A percentile compares a stretch with the other conserved stretches of the same genome.
phyloP scores from a whole-genome alignment of 2,888 invertebrate genomes.

The Adineta ricciae region DNA sequence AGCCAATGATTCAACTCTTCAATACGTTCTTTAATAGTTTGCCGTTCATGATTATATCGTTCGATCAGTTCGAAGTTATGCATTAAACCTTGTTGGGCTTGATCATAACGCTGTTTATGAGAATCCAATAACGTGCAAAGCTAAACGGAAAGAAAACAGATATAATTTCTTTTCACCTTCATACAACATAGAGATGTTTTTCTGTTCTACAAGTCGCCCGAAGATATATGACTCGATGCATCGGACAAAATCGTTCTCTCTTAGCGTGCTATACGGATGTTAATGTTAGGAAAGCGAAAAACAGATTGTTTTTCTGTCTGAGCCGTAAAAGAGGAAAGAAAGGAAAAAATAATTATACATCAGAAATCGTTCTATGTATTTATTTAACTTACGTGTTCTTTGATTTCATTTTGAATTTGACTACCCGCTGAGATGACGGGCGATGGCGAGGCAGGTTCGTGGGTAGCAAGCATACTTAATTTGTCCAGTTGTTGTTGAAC shows the following conservation, averaged over 20 bases:
- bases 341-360: neutral
- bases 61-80: slow-evolving; percentile 1
- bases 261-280: too few species aligned
- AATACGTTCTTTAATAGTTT: slow-evolving; percentile 1
- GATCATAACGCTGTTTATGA: neutral
- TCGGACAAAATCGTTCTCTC: too few species aligned
- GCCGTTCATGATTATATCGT: neutral
- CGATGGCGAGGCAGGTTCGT: neutral
- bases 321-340: too few species aligned
- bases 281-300: too few species aligned
- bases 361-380: too few species aligned
- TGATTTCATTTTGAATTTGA: neutral
- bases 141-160: neutral
- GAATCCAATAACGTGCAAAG: neutral
- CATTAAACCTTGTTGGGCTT: slow-evolving; percentile 14
- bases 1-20: neutral
- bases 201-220: too few species aligned
- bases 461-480: neutral
- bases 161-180: neutral
- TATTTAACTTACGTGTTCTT: neutral
- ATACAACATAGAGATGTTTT: neutral
- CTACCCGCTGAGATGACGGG: too few species aligned
- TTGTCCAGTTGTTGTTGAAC: slow-evolving; percentile 14
- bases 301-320: too few species aligned
- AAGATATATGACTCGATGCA: too few species aligned